Evolutionary conservation across 2,888 invertebrate species (phyloP), one percentile per base, ranked within the genome.

Genomic region (Caprella mutica): DNA sequence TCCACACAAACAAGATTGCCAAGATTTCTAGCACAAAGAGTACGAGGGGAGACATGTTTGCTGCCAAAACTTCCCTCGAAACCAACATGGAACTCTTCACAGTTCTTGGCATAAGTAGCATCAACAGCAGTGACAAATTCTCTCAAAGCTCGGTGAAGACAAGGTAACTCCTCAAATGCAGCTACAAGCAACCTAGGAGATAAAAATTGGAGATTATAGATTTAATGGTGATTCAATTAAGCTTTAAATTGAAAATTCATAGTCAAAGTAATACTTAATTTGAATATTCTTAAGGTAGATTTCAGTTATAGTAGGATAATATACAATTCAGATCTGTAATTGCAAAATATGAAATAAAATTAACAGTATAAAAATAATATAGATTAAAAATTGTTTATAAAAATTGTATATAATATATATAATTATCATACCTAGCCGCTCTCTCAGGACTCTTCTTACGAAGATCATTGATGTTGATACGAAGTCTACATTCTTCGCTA

Each of bases 21-120:
- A 55, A 99, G 78, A 72, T 79, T 88, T 74, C 80, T 76, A 3
- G 92, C 88, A 9, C 87, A 88, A 40, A 99, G 77, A 48, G 85
- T 85, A 68, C 98, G 80, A 0, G 98, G 97, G 5, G 96, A 96
- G 5, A 97, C 91, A 78, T 98, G 98, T 67, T 91, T 88, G 67
- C 83, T 85, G 29, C 98, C 98, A 77, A 99, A 98, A 72, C 96
- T 94, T 35, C 97, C 97, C 71, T 90, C 91, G 71, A 96, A 90
- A 0, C 91, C 96, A 53, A 98, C 81, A 72, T 86, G 91, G 72
- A 94, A 89, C 59, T 93, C 93, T 66, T 86, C 85, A 66, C 81
- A 77, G 3, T 64, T 72, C 67, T 93, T 92, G 0, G 85, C 83
- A 72, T 84, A 93, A 0, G 83, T 83, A 0, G 86, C 81, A 69